phyloP scores from a whole-genome alignment of 2,113 vertebrate genomes.

The Empidonax alnorum region DNA sequence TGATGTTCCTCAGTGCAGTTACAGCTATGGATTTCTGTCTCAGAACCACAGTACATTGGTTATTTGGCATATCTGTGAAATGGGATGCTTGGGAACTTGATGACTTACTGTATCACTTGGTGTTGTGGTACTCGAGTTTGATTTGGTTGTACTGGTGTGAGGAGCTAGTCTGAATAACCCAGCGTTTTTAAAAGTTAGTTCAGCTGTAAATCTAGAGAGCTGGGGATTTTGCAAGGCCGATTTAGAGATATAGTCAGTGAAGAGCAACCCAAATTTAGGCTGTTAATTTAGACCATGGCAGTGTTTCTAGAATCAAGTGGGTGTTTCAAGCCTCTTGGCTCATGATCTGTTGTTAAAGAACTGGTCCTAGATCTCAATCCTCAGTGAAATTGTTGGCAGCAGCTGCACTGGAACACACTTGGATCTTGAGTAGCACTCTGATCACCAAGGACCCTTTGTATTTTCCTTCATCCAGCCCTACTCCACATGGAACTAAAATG shows the following conservation, averaged over 20 bases:
- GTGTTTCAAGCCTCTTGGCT: background rate
- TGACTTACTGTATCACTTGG: background rate
- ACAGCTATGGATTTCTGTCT: background rate
- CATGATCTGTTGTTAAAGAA: background rate
- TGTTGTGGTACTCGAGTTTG: background rate
- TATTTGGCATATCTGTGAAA: background rate
- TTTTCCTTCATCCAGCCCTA: background rate
- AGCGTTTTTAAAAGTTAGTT: background rate
- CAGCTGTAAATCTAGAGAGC: background rate
- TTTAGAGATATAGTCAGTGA: background rate
- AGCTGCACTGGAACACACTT: accelerated
- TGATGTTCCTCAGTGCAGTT: background rate
- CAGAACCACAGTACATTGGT: background rate
- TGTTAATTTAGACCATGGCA: background rate
- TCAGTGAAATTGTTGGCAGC: background rate
- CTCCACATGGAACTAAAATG: accelerated
- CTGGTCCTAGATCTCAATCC: background rate
- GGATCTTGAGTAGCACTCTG: background rate
- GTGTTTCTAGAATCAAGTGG: background rate
- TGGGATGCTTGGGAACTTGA: background rate
- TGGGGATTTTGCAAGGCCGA: background rate
- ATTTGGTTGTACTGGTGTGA: background rate
- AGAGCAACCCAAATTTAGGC: background rate
- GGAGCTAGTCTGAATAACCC: background rate
- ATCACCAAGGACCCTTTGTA: background rate